phyloP scores from a whole-genome alignment of 2,888 invertebrate genomes.

The Scelioninae gen. 2 region DNA sequence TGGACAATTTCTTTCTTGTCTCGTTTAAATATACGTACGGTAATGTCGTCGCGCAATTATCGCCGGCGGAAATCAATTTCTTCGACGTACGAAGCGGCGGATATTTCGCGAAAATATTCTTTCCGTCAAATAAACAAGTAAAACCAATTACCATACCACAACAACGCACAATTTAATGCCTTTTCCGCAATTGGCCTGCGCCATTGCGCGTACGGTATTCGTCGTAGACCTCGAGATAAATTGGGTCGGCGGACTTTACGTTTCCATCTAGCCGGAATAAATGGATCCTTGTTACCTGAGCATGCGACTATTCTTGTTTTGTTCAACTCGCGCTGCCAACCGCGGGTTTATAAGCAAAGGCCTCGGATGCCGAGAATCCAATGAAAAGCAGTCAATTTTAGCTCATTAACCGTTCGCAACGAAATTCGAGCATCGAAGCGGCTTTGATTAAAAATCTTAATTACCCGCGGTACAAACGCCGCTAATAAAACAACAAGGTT shows the following conservation, averaged over 20 bases:
- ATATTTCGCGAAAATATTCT: slow-evolving; percentile 37
- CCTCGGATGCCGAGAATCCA: slow-evolving; percentile 31
- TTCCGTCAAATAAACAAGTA: slow-evolving; percentile 66
- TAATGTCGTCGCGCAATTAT: slow-evolving; percentile 29
- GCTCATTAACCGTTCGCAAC: slow-evolving; percentile 8
- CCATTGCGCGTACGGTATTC: slow-evolving; percentile 58
- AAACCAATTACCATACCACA: slow-evolving; percentile 69
- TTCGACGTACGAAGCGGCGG: slow-evolving; percentile 19
- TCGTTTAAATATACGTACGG: slow-evolving; percentile 2
- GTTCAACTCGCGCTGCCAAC: slow-evolving; percentile 34
- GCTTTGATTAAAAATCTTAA: slow-evolving; percentile 6
- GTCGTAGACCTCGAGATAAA: slow-evolving; percentile 68
- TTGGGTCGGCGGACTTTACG: slow-evolving; percentile 71
- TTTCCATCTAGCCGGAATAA: slow-evolving; percentile 72
- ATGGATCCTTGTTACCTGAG: slow-evolving; percentile 72
- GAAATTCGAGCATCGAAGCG: slow-evolving; percentile 16
- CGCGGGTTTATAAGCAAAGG: slow-evolving; percentile 42
- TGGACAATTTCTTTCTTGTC: not conserved
- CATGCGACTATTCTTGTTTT: slow-evolving; percentile 53
- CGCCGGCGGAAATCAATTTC: slow-evolving; percentile 31
- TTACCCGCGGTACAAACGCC: not conserved
- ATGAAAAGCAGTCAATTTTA: slow-evolving; percentile 34
- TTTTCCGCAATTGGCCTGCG: slow-evolving; percentile 54
- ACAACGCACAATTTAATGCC: slow-evolving; percentile 68
- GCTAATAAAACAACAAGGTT: no score